These are phyloP conservation scores for Sciaenops ocellatus DNA, from an alignment of 2,797 vertebrate genomes.

Conservation along the genomic window DNA sequence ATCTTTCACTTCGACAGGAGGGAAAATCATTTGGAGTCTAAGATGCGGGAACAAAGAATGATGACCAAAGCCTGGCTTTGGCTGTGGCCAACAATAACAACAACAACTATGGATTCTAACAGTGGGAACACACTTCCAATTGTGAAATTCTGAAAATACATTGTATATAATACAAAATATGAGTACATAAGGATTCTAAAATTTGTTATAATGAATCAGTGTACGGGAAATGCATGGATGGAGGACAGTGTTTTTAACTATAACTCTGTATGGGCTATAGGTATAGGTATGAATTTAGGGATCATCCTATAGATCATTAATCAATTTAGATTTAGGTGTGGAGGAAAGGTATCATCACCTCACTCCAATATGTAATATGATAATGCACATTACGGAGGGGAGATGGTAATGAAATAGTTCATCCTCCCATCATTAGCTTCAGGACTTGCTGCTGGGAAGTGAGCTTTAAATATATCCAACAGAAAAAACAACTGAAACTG, in stretches of 20 bases:
- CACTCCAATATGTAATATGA: background rate
- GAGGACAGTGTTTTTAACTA: background rate
- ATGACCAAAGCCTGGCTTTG: slow-evolving; percentile 27
- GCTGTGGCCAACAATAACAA: slow-evolving; percentile 23
- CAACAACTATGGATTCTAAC: slow-evolving; percentile 12
- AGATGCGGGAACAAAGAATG: slow-evolving; percentile 42
- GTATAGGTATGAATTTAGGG: background rate
- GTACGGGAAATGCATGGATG: background rate
- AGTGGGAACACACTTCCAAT: background rate
- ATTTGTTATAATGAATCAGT: slow-evolving; percentile 15
- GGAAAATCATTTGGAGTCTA: slow-evolving; percentile 57
- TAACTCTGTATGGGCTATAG: too few relatives aligned
- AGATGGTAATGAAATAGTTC: background rate
- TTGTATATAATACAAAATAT: background rate
- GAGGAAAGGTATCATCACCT: background rate
- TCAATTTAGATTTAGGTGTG: background rate
- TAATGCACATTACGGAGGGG: background rate
- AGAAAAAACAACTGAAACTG: background rate
- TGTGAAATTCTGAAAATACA: slow-evolving; percentile 24
- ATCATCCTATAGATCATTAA: background rate
- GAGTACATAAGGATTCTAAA: slow-evolving; percentile 13
- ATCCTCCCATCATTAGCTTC: background rate
- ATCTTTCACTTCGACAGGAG: slow-evolving; percentile 67
- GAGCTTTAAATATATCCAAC: slow-evolving; percentile 1
- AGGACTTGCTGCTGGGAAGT: background rate